These are phyloP conservation scores for Willowsia nigromaculata DNA, from an alignment of 2,888 invertebrate species.

Conservation along the genomic window DNA sequence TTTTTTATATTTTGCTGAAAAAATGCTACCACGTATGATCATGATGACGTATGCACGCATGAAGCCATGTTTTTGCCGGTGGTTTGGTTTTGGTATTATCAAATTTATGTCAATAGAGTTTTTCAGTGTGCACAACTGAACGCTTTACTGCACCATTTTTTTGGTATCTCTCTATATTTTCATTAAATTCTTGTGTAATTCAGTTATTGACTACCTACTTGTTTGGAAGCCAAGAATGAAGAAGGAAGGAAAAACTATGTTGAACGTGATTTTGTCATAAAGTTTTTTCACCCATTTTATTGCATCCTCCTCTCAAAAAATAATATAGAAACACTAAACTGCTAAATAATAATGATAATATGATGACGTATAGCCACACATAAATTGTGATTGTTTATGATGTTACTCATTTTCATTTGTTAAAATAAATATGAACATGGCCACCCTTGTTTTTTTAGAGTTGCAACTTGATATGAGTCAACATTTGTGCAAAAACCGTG, in stretches of 20 bases:
- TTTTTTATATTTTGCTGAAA: neutral
- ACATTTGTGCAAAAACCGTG: neutral
- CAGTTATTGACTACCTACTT: neutral
- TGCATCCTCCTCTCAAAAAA: neutral
- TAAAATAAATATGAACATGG: too few species aligned
- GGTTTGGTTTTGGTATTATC: neutral
- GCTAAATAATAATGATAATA: too few species aligned
- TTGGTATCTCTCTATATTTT: neutral
- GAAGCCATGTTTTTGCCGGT: too few species aligned
- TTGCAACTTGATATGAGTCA: neutral
- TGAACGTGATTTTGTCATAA: neutral
- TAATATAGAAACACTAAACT: neutral
- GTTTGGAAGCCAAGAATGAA: neutral
- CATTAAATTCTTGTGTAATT: neutral
- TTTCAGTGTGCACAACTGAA: neutral
- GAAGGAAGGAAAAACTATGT: neutral
- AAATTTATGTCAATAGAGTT: conserved; percentile 65
- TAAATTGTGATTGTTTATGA: too few species aligned
- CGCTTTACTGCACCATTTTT: too few species aligned
- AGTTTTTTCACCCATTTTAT: neutral
- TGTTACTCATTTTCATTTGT: neutral
- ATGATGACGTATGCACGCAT: too few species aligned
- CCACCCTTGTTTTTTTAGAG: too few species aligned
- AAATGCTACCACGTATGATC: neutral
- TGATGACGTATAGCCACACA: too few species aligned